Evolutionary conservation across 1,140 invertebrate species (phyloP), one percentile per base, ranked within the genome.

Genomic region (Amphibalanus amphitrite): DNA sequence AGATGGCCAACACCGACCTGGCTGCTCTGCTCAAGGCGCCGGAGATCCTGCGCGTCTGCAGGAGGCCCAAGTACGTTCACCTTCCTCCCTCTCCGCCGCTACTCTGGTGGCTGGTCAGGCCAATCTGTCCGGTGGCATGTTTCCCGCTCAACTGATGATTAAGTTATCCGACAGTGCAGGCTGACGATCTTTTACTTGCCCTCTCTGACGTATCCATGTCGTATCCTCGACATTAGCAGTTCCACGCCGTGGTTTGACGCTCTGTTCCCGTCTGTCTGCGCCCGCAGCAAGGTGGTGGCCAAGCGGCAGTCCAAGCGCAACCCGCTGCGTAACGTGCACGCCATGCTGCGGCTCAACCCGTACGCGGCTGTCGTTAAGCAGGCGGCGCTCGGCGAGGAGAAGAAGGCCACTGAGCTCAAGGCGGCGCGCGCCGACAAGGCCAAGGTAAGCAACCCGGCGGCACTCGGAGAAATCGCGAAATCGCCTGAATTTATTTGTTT

Each of bases 1-100:
- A 96, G 82, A 99, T 99, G 96, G 87, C 92, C 67, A 97, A 95
- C 81, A 96, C 93, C 70, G 97, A 99, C 83, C 83, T 99, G 74
- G 85, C 87, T 29, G 86, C 93, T 75, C 84, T 99, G 74, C 82
- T 99, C 73, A 97, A 94, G 81, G 90, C 92, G 74, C 92, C 97
- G 72, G 95, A 98, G 85, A 96, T 99, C 79, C 88, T 90, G 75
- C 92, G 90, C 82, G 94, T 93, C 47, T 82, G 98, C 38, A 85
- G 92, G 79, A 85, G 87, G 71, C 90, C 92, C 78, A 90, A 86
- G 91, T 91, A 85, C 76, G 84, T 84, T 72, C 74, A 72, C 72
- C 67, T 70, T 73, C 38, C 65, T n/a, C n/a, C n/a, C n/a, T n/a
- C n/a, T n/a, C n/a, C n/a, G n/a, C n/a, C 47, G 3, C 17, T 23